phyloP scores from a whole-genome alignment of 2,797 vertebrate genomes.

The Heliangelus exortis region DNA sequence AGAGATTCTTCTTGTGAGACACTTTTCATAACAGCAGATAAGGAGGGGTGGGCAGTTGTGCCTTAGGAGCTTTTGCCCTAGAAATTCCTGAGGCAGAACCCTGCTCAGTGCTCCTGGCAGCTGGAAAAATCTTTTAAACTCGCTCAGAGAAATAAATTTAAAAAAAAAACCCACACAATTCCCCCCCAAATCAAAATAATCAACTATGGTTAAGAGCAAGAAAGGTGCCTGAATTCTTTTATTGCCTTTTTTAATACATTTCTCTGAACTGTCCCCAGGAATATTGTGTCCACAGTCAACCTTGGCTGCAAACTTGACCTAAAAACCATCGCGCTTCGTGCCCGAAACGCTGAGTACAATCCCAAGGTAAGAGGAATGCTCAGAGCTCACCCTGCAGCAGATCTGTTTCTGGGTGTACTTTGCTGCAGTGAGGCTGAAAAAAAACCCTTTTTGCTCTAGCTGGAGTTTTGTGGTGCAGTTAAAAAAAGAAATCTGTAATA shows the following conservation, averaged over 20 bases:
- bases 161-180: not conserved
- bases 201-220: not conserved
- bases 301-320: constrained; percentile 98
- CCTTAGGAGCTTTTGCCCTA: not conserved
- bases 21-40: not conserved
- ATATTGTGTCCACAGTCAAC: constrained; percentile 99
- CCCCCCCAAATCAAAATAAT: not conserved
- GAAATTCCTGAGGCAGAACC: not conserved
- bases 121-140: not conserved
- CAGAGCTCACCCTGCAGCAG: not conserved
- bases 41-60: not conserved
- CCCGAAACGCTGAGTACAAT: constrained; percentile 99
- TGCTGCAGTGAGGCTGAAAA: not conserved
- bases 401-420: not conserved
- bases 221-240: not conserved
- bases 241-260: constrained; percentile 3
- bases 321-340: constrained; percentile 98
- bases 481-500: not conserved
- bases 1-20: not conserved
- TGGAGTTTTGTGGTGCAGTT: not conserved
- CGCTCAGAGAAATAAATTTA: not conserved
- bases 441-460: not conserved
- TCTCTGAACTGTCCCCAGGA: constrained; percentile 81
- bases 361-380: constrained; percentile 88
- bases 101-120: not conserved